Percentiles rank a stretch among this genome's conserved stretches.
Conservation (phyloP, 1,140 invertebrate species). For the Physella acuta region DNA sequence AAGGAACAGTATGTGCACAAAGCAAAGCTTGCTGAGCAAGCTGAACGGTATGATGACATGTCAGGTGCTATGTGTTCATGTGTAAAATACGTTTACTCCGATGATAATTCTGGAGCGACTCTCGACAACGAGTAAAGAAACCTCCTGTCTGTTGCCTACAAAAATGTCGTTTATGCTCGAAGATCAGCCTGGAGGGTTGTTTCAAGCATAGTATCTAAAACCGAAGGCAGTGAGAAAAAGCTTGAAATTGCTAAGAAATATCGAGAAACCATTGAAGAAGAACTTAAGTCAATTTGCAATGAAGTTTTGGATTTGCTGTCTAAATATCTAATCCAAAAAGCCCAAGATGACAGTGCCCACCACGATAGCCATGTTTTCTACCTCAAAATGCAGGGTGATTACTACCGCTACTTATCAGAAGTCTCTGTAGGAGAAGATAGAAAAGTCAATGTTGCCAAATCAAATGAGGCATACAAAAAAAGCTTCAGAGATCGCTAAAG, state of each 20-base stretch:
- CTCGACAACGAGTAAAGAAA: slow-evolving; percentile 97
- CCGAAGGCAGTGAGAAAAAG: slow-evolving; percentile 88
- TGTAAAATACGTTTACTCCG: slow-evolving; percentile 73
- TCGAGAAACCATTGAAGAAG: slow-evolving; percentile 97
- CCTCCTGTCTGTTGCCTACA: slow-evolving; percentile 96
- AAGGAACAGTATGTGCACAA: slow-evolving; percentile 88
- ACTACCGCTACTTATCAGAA: slow-evolving; percentile 98
- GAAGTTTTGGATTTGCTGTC: slow-evolving; percentile 95
- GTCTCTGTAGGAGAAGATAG: slow-evolving; percentile 93
- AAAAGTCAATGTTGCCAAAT: slow-evolving; percentile 94
- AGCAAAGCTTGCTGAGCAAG: slow-evolving; percentile 98
- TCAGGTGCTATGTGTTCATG: slow-evolving; percentile 71
- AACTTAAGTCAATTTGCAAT: slow-evolving; percentile 97
- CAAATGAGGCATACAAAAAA: slow-evolving; percentile 98
- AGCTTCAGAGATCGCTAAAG: slow-evolving; percentile 97
- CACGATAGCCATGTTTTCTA: slow-evolving; percentile 99
- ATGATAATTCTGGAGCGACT: slow-evolving; percentile 62
- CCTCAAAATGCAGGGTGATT: slow-evolving; percentile 99
- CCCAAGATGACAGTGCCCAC: slow-evolving; percentile 62
- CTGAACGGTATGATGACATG: slow-evolving; percentile 90
- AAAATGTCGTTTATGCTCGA: slow-evolving; percentile 97
- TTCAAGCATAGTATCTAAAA: slow-evolving; percentile 85
- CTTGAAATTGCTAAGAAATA: slow-evolving; percentile 99
- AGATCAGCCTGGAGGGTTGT: slow-evolving; percentile 98
- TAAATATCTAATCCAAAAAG: slow-evolving; percentile 88